Base-by-base conservation (phyloP, 2,888 invertebrate genomes). In the Keiferia lycopersicella region DNA sequence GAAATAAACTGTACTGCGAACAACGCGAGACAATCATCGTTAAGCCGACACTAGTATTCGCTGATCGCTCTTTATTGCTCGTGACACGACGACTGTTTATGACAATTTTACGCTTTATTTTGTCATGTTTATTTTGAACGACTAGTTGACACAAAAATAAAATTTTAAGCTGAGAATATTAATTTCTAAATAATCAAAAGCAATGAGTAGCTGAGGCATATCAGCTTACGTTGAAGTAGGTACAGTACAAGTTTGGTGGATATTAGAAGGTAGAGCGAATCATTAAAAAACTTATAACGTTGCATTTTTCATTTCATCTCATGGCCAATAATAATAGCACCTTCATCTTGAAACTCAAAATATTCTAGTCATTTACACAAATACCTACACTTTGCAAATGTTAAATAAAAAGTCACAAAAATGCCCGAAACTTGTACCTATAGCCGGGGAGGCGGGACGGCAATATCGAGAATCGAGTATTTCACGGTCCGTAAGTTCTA, bases 401-500 rank as follows among this genome's bases (percentile, higher is more conserved):
- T n/a, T 14, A 53, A 30, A 26, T 16, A 7, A 14, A 34, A 30
- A 56, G 6, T 56, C 56, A n/a, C 16, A 56, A 78, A 77, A 82
- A 78, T 77, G 74, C 76, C 79, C 79, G 70, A 83, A 86, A 81
- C 74, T 78, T 72, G 72, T 39, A 50, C 57, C 72, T 26, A 39
- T 45, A 20, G 50, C 83, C 84, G 77, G 77, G 78, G n/a, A n/a
- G n/a, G n/a, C n/a, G n/a, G n/a, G 82, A 83, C 83, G n/a, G 78
- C 81, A 83, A 84, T 86, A 87, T 87, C 80, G 78, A 80, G 82
- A 86, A 76, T 85, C 84, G 80, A 81, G 80, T 84, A 86, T 90
- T 91, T 87, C 91, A 91, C 90, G 91, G 80, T 89, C 87, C 84
- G 87, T 88, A 88, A 89, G 86, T 82, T 82, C 79, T 79, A 84